Evolutionary conservation across 2,797 vertebrate genomes (phyloP).

Genomic region (Muscicapa comitata): DNA sequence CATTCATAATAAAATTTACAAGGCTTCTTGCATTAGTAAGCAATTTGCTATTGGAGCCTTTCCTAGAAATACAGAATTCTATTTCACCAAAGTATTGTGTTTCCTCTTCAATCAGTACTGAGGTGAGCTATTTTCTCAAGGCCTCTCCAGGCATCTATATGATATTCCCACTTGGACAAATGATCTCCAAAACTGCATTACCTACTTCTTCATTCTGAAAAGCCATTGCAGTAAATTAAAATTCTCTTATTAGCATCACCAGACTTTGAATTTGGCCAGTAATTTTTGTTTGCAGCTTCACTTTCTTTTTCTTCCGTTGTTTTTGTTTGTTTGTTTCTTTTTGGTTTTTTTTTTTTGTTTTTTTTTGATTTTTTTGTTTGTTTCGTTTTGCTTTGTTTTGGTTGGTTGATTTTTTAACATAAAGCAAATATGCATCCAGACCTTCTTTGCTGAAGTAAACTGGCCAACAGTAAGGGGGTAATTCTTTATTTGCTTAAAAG

Average conservation of each 20-base stretch:
- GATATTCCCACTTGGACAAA: slow-evolving; percentile 44
- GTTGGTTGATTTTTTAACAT: not conserved
- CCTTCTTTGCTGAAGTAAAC: not conserved
- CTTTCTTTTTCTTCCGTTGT: not conserved
- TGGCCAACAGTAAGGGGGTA: not conserved
- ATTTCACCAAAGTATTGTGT: slow-evolving; percentile 52
- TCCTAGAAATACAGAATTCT: slow-evolving; percentile 61
- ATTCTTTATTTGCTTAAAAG: slow-evolving; percentile 21
- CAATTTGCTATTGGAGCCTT: slow-evolving; percentile 43
- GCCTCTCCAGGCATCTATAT: slow-evolving; percentile 40
- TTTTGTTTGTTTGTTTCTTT: not conserved
- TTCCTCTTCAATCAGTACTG: slow-evolving; percentile 18
- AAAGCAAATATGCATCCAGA: not conserved
- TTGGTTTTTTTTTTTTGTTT: not conserved
- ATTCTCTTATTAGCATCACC: not conserved
- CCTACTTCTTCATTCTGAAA: not conserved
- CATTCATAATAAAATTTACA: slow-evolving; percentile 30
- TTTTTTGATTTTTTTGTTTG: not conserved
- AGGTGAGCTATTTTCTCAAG: slow-evolving; percentile 52
- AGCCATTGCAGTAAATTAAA: not conserved
- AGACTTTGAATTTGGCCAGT: not conserved
- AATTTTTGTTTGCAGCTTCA: not conserved
- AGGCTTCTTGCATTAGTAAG: slow-evolving; percentile 32
- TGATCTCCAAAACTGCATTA: slow-evolving; percentile 26
- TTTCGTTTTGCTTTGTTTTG: not conserved